These are phyloP conservation scores for Sympetrum striolatum DNA, from an alignment of 2,888 invertebrate species.

Conservation along the genomic window DNA sequence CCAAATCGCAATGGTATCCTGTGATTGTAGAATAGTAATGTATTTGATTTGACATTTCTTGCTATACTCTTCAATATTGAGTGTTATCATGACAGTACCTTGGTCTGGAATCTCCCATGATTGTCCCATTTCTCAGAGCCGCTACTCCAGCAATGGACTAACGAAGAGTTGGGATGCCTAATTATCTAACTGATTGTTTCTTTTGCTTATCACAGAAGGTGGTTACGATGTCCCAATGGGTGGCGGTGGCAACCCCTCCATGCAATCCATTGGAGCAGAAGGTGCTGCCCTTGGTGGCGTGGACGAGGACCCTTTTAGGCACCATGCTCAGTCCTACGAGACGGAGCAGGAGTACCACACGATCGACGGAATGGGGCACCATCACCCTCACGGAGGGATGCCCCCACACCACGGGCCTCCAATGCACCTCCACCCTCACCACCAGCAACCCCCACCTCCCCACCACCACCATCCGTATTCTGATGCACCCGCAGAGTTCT, in stretches of 20 bases:
- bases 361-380: constrained; percentile 58
- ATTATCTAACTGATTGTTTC: not conserved
- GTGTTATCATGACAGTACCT: too few relatives aligned
- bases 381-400: constrained; percentile 53
- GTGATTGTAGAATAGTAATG: too few relatives aligned
- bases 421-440: constrained; percentile 57
- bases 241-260: constrained; percentile 52
- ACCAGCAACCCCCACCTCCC: constrained; percentile 56
- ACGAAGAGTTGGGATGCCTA: not conserved
- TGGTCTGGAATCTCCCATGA: too few relatives aligned
- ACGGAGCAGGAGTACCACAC: constrained; percentile 66
- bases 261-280: constrained; percentile 51
- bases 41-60: too few relatives aligned
- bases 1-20: too few relatives aligned
- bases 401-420: constrained; percentile 55
- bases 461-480: constrained; percentile 67
- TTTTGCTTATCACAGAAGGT: constrained; percentile 50
- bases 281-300: constrained; percentile 3
- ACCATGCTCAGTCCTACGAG: constrained; percentile 59
- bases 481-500: constrained; percentile 78
- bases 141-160: too few relatives aligned
- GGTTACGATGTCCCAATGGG: constrained; percentile 56
- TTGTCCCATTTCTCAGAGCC: too few relatives aligned
- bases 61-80: too few relatives aligned
- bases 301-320: constrained; percentile 22